Percentiles rank a stretch among this genome's conserved stretches.
phyloP scores from a whole-genome alignment of 2,888 invertebrate genomes.

The Myathropa florea region DNA sequence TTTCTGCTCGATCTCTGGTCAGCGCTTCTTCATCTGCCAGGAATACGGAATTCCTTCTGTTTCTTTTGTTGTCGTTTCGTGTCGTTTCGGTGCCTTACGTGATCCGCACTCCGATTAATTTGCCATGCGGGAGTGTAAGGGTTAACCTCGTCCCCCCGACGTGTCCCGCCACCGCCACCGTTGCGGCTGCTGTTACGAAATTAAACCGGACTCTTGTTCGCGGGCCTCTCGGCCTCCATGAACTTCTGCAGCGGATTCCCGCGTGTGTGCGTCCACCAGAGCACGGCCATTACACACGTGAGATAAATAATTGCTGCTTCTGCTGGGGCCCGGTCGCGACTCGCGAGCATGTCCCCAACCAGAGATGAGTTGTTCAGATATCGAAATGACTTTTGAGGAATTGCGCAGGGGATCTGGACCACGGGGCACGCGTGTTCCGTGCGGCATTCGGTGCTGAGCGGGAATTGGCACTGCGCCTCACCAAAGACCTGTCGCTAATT shows the following conservation, averaged over 20 bases:
- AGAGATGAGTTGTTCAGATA: constrained; percentile 33
- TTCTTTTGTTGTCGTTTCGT: background rate
- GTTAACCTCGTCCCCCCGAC: constrained; percentile 28
- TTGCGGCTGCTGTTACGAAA: constrained; percentile 46
- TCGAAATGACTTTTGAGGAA: constrained; percentile 26
- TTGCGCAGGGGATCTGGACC: constrained; percentile 9
- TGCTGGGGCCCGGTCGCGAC: constrained; percentile 9
- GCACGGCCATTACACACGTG: constrained; percentile 40
- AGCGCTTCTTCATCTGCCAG: constrained; percentile 12
- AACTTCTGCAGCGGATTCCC: constrained; percentile 46
- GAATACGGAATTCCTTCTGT: constrained; percentile 52
- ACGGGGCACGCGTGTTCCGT: too few species aligned
- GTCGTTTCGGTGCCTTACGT: constrained; percentile 45
- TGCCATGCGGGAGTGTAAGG: constrained; percentile 63
- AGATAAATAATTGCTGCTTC: constrained; percentile 59
- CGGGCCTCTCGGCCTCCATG: constrained; percentile 36
- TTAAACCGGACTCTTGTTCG: constrained; percentile 61
- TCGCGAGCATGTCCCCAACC: background rate
- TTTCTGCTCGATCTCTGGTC: constrained; percentile 47
- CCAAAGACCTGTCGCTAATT: too few species aligned
- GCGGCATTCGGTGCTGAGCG: too few species aligned
- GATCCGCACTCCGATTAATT: constrained; percentile 66
- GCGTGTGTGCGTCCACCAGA: constrained; percentile 31
- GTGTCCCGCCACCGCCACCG: background rate
- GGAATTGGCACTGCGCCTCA: too few species aligned